A percentile compares a stretch with the other conserved stretches of the same genome.
Conservation (phyloP, 2,797 vertebrate species). For the Danio jaintianensis region DNA sequence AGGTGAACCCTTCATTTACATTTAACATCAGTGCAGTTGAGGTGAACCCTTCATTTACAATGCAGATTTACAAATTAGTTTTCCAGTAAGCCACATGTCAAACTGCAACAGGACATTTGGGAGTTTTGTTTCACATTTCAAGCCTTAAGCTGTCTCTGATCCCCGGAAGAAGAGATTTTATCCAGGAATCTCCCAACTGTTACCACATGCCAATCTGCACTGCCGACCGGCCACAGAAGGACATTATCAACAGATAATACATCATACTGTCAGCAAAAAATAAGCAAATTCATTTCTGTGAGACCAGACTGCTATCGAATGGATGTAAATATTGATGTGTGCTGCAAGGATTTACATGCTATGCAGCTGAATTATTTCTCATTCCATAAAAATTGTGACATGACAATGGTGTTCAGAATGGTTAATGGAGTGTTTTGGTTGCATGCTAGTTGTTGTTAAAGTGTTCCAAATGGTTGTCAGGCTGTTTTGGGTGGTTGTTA, state of each 20-base stretch:
- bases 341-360: neutral
- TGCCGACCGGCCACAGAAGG: neutral
- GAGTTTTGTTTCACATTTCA: slow-evolving; percentile 34
- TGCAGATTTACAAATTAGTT: neutral
- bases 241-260: slow-evolving; percentile 19
- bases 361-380: neutral
- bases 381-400: too few relatives aligned
- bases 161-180: slow-evolving; percentile 47
- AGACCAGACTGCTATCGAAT: neutral
- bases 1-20: neutral
- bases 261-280: neutral
- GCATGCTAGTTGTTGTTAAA: too few relatives aligned
- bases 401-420: neutral
- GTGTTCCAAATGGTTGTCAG: too few relatives aligned
- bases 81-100: slow-evolving; percentile 17
- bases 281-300: neutral
- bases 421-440: neutral
- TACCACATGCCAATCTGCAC: slow-evolving; percentile 27
- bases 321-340: neutral
- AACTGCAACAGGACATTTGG: slow-evolving; percentile 10
- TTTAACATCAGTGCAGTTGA: neutral
- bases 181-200: slow-evolving; percentile 33
- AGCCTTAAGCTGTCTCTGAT: slow-evolving; percentile 45
- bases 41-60: neutral
- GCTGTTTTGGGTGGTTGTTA: too few relatives aligned